These are phyloP conservation scores for Sinocyclocheilus anshuiensis DNA, from an alignment of 2,113 vertebrate genomes.

Conservation along the genomic window DNA sequence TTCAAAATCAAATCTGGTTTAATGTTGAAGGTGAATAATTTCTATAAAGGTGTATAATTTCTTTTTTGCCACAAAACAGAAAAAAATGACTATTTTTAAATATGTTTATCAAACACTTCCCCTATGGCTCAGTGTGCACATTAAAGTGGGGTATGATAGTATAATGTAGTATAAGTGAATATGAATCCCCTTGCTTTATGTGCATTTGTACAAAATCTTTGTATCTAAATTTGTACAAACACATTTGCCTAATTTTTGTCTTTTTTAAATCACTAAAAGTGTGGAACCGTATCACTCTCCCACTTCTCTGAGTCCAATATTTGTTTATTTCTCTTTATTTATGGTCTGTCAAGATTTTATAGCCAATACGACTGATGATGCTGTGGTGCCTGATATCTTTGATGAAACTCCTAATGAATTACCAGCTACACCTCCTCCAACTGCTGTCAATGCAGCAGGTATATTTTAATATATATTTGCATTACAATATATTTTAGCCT, in stretches of 20 bases:
- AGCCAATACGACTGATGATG: constrained; percentile 51
- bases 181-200: neutral
- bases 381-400: constrained; percentile 41
- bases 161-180: no score
- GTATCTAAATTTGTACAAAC: neutral
- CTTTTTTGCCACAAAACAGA: neutral
- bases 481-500: neutral
- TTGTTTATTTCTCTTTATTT: neutral
- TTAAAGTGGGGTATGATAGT: neutral
- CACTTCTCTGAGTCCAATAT: neutral
- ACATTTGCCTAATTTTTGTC: neutral
- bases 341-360: constrained; percentile 67
- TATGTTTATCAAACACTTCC: neutral
- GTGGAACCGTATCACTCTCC: neutral
- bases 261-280: neutral
- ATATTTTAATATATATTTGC: no score
- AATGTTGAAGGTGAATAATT: neutral
- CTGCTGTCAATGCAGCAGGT: constrained; percentile 44
- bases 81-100: neutral
- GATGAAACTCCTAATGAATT: constrained; percentile 42
- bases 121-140: neutral
- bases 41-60: neutral
- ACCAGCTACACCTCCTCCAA: constrained; percentile 48
- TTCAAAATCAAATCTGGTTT: neutral
- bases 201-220: neutral